Percentiles rank a stretch among this genome's conserved stretches.
phyloP scores from a whole-genome alignment of 2,113 vertebrate genomes.

The Colossoma macropomum region DNA sequence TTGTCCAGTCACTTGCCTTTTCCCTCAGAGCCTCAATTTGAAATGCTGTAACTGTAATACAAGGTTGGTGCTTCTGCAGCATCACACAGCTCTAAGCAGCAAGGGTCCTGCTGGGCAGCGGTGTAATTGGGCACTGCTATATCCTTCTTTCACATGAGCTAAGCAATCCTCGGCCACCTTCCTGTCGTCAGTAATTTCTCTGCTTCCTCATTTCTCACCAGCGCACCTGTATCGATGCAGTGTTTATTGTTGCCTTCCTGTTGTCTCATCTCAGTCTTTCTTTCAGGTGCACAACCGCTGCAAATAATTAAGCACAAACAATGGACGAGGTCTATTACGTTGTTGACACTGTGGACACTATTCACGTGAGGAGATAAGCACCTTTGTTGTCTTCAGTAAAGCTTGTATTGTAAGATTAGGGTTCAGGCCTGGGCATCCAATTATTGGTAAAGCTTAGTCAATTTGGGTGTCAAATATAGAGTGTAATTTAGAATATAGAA shows the following conservation, averaged over 20 bases:
- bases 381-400: not conserved
- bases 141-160: conserved; percentile 7
- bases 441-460: not conserved
- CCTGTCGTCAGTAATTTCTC: not conserved
- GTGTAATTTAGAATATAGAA: not conserved
- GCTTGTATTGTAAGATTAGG: not conserved
- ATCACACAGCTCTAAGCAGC: not conserved
- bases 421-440: not conserved
- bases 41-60: not conserved
- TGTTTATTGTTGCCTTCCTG: conserved; percentile 6
- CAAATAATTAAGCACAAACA: conserved; percentile 8
- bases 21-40: not conserved
- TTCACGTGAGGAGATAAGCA: not conserved
- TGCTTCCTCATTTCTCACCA: not conserved
- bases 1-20: not conserved
- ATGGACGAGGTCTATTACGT: not conserved
- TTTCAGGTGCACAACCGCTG: conserved; percentile 1
- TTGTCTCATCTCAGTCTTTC: conserved; percentile 1
- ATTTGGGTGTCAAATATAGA: not conserved
- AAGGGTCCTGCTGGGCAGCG: not conserved
- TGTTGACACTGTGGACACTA: not conserved
- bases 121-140: conserved; percentile 25
- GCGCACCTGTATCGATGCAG: conserved; percentile 8
- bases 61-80: not conserved
- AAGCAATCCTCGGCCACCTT: conserved; percentile 28